phyloP scores from a whole-genome alignment of 1,140 invertebrate species.

The Pristionchus pacificus region DNA sequence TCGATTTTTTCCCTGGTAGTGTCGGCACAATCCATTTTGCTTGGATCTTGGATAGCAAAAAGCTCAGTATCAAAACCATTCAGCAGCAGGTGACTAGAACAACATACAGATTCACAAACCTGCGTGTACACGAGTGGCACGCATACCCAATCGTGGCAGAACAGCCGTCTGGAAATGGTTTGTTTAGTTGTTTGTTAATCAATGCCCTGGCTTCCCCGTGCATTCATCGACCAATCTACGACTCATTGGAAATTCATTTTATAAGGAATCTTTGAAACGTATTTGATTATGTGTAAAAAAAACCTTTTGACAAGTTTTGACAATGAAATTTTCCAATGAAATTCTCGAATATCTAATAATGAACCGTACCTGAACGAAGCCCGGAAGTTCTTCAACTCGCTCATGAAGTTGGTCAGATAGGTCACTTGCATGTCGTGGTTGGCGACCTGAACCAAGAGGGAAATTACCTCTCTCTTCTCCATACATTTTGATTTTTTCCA shows the following conservation, averaged over 20 bases:
- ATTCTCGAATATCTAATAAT: neutral
- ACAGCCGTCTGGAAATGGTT: slow-evolving; percentile 19
- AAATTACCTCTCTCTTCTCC: slow-evolving; percentile 12
- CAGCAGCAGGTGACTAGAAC: neutral
- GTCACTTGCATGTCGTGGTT: neutral
- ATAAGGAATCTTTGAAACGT: no score
- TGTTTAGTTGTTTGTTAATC: no score
- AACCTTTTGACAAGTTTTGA: no score
- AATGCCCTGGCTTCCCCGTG: no score
- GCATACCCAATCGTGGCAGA: slow-evolving; percentile 36
- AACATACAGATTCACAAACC: neutral
- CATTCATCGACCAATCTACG: no score
- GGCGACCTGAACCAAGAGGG: neutral
- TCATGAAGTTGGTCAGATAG: slow-evolving; percentile 14
- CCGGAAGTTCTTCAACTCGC: slow-evolving; percentile 24
- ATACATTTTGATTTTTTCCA: slow-evolving; percentile 3
- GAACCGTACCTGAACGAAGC: slow-evolving; percentile 15
- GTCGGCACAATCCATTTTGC: no score
- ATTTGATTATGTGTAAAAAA: no score
- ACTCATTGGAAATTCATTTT: no score
- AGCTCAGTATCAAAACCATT: no score
- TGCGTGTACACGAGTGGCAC: slow-evolving; percentile 30
- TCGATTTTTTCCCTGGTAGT: no score
- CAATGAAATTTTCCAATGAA: no score
- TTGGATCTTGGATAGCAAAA: no score